Percentiles rank a stretch among this genome's conserved stretches.
phyloP scores from a whole-genome alignment of 2,888 invertebrate species.

The Exephanes ischioxanthus region DNA sequence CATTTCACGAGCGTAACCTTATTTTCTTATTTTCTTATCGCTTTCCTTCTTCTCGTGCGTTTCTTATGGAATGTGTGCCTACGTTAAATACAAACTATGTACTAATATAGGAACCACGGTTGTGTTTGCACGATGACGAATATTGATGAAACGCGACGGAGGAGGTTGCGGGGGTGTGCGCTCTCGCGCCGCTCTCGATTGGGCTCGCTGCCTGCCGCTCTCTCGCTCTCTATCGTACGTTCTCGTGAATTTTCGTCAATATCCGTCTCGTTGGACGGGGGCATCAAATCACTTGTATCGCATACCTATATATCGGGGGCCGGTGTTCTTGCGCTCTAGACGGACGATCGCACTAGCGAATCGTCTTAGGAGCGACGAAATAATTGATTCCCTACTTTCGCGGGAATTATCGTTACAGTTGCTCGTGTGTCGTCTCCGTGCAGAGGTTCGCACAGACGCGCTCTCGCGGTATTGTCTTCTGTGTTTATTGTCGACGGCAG shows the following conservation, averaged over 20 bases:
- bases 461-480: background rate
- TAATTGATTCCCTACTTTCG: background rate
- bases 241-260: conserved; percentile 50
- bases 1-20: background rate
- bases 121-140: conserved; percentile 48
- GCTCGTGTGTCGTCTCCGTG: background rate
- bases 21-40: background rate
- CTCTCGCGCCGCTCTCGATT: background rate
- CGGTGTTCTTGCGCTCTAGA: background rate
- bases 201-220: conserved; percentile 6
- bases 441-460: background rate
- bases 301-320: background rate
- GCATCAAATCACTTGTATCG: background rate
- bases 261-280: conserved; percentile 3
- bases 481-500: background rate
- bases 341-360: background rate
- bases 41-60: background rate
- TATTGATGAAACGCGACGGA: conserved; percentile 51
- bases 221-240: conserved; percentile 32
- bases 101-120: conserved; percentile 39
- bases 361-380: background rate
- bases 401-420: background rate
- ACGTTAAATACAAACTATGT: conserved; percentile 2
- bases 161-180: conserved; percentile 36
- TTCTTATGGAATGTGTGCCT: background rate